Percentiles rank a stretch among this genome's conserved stretches.
These are phyloP conservation scores for Eupithecia dodoneata DNA, from an alignment of 2,888 invertebrate species.

Conservation along the genomic window DNA sequence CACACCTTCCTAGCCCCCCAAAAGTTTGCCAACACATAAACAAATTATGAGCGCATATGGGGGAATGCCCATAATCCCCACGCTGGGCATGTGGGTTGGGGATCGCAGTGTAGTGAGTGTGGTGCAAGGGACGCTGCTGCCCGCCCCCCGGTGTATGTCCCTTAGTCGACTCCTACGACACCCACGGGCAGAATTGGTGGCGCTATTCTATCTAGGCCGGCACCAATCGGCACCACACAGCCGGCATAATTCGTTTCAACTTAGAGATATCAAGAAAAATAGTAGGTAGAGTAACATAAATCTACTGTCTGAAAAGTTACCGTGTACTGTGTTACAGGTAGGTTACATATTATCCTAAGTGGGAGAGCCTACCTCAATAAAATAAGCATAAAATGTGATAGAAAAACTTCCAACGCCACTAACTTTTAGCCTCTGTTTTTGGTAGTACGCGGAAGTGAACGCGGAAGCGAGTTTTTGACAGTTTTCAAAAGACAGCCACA, in stretches of 20 bases:
- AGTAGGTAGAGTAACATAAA: background rate
- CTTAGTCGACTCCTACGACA: too few species aligned
- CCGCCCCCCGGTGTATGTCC: too few species aligned
- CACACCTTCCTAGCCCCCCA: too few species aligned
- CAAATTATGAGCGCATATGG: too few species aligned
- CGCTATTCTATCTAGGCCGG: too few species aligned
- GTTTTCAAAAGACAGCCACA: background rate
- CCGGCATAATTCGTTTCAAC: background rate
- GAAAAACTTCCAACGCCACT: conserved; percentile 39
- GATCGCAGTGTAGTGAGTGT: too few species aligned
- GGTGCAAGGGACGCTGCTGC: too few species aligned
- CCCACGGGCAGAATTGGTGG: too few species aligned
- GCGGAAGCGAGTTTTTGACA: background rate
- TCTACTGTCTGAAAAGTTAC: background rate
- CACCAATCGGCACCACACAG: too few species aligned
- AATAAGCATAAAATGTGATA: conserved; percentile 54
- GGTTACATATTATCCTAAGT: conserved; percentile 41
- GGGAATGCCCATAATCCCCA: too few species aligned
- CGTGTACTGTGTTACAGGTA: conserved; percentile 5
- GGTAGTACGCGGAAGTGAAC: background rate
- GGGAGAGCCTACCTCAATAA: conserved; percentile 45
- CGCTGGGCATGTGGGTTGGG: too few species aligned
- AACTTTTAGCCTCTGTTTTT: background rate
- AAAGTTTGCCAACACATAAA: too few species aligned
- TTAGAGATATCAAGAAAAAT: background rate